Evolutionary conservation across 2,113 vertebrate species (phyloP).

Genomic region (Labrus mixtus): DNA sequence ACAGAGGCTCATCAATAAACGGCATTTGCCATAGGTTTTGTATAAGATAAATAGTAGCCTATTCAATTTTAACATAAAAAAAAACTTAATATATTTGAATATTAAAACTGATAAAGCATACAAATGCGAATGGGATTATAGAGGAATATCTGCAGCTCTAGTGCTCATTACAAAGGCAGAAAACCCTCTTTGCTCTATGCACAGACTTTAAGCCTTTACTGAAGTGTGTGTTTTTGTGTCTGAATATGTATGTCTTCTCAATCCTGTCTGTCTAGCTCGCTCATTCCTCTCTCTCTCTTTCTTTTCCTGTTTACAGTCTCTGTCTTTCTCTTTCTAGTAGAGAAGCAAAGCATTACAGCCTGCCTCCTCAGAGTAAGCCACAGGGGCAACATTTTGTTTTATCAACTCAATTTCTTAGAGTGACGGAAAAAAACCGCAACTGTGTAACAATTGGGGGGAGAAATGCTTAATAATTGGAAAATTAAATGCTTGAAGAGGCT

Average conservation of each 20-base stretch:
- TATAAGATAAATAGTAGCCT: no score
- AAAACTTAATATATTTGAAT: no score
- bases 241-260: slow-evolving; percentile 11
- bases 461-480: slow-evolving; percentile 65
- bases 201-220: neutral
- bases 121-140: no score
- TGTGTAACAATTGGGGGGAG: slow-evolving; percentile 5
- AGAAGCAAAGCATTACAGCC: slow-evolving; percentile 17
- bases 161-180: slow-evolving; percentile 33
- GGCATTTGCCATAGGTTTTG: no score
- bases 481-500: slow-evolving; percentile 66
- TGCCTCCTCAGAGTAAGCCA: slow-evolving; percentile 20
- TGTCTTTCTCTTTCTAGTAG: neutral
- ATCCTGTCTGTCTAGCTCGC: neutral
- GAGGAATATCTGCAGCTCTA: no score
- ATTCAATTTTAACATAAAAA: no score
- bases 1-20: no score
- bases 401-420: slow-evolving; percentile 49
- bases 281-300: neutral
- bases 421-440: slow-evolving; percentile 58
- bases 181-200: slow-evolving; percentile 9
- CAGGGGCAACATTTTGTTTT: slow-evolving; percentile 53
- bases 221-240: neutral
- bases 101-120: no score
- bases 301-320: neutral